Percentiles rank a stretch among this genome's conserved stretches.
Evolutionary conservation across 2,113 vertebrate genomes (phyloP).

Genomic region (Psammodynastes pulverulentus): DNA sequence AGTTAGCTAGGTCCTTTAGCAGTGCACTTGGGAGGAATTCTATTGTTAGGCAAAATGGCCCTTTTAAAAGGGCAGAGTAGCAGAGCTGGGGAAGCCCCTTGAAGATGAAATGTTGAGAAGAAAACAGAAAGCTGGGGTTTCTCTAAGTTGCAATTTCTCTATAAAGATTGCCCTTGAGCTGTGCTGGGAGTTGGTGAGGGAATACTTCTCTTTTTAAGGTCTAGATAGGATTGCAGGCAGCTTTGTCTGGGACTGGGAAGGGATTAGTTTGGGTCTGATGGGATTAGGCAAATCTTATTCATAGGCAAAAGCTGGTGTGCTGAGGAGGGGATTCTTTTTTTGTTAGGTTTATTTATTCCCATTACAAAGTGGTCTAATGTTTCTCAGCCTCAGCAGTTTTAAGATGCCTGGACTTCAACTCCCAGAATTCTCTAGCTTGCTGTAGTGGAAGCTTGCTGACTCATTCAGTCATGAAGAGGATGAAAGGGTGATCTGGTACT

Average conservation of each 20-base stretch:
- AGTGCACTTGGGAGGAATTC: background rate
- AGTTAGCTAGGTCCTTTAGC: background rate
- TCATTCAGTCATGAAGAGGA: background rate
- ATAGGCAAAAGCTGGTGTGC: background rate
- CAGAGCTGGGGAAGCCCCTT: background rate
- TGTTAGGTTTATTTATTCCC: background rate
- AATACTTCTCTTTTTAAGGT: background rate
- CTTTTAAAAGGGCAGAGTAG: background rate
- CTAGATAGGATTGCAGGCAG: background rate
- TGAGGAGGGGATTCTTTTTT: background rate
- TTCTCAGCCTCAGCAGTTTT: background rate
- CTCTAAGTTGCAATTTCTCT: background rate
- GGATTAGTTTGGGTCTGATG: background rate
- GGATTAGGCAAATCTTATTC: background rate
- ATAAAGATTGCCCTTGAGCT: background rate
- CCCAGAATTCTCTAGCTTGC: too few species aligned
- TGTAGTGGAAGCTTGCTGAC: background rate
- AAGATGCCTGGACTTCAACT: background rate
- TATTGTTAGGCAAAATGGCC: background rate
- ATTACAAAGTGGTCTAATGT: background rate
- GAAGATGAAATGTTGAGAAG: background rate
- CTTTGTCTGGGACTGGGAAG: background rate
- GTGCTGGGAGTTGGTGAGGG: background rate
- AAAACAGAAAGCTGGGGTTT: background rate
- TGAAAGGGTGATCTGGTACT: background rate